phyloP scores from a whole-genome alignment of 2,888 invertebrate genomes.

The Drosophila helvetica region DNA sequence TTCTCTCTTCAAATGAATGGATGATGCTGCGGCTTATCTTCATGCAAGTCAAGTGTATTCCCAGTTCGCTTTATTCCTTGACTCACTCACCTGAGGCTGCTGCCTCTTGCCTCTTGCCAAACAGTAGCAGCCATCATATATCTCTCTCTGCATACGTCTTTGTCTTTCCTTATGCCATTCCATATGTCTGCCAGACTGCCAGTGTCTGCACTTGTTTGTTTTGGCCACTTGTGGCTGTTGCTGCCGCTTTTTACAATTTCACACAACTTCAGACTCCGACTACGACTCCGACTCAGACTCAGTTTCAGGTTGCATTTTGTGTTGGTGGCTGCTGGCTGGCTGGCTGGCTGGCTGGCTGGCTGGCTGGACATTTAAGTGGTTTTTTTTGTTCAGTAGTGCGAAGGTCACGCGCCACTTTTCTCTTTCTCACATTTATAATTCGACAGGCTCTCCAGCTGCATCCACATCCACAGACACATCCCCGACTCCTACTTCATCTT shows the following conservation, averaged over 20 bases:
- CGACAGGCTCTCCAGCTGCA: constrained; percentile 58
- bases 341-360: neutral
- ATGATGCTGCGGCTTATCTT: too few relatives aligned
- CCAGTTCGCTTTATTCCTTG: constrained; percentile 35
- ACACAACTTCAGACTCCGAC: constrained; percentile 1
- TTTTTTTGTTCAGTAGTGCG: constrained; percentile 60
- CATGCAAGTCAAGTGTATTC: constrained; percentile 22
- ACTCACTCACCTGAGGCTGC: constrained; percentile 15
- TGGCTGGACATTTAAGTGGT: constrained; percentile 1
- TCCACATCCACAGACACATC: too few relatives aligned
- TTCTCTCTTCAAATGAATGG: neutral
- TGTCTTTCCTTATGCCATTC: constrained; percentile 21
- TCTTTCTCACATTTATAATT: constrained; percentile 56
- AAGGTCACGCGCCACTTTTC: constrained; percentile 73
- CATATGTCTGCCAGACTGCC: constrained; percentile 2
- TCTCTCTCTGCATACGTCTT: constrained; percentile 19
- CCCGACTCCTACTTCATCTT: neutral
- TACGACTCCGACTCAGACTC: too few relatives aligned
- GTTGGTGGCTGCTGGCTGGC: neutral
- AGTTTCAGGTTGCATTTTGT: constrained; percentile 8
- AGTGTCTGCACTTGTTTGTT: constrained; percentile 53
- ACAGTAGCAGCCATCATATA: constrained; percentile 51
- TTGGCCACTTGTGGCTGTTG: constrained; percentile 34
- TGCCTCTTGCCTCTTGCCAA: constrained; percentile 34
- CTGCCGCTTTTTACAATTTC: constrained; percentile 29